Base-by-base conservation (phyloP, 2,797 vertebrate species). In the Danio albolineatus region DNA sequence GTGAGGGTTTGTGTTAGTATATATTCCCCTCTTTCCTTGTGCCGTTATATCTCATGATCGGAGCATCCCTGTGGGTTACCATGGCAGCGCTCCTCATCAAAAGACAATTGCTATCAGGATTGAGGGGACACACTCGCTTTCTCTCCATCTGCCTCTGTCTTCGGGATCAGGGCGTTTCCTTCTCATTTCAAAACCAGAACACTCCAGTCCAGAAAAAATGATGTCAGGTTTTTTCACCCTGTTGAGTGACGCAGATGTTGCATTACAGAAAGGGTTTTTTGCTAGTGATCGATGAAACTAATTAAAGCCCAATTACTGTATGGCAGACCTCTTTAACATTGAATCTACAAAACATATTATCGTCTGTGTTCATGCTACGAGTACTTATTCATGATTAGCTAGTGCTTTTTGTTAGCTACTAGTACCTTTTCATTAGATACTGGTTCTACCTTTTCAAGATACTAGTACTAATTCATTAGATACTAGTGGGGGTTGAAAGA, bases 31-130 rank as follows among this genome's bases (percentile, higher is more conserved):
- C 65, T 81, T 60, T 82, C 66, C 44, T 64, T 48, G 6, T 76
- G 53, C 51, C 64, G 48, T 84, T 67, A 28, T 28, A 43, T 79
- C 84, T 79, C 61, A 70, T 85, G 77, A 81, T 74, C 38, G 44
- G 76, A 83, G 89, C 86, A 90, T 92, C 85, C 89, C 88, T 82
- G 64, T 80, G 75, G 73, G 92, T 94, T 92, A 82, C 93, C 90
- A 94, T 92, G 90, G 87, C 81, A 92, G 84, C 90, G 9, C 44
- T 81, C 84, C 85, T 88, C 90, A 91, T 91, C 86, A 89, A 89
- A 91, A 86, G 86, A 85, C 81, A 79, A 86, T 88, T 57, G 46
- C 77, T 77, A 80, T 90, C 84, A 66, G 73, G 81, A 73, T 70
- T 76, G 66, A 79, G 53, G 71, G 70, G 38, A 67, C 43, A 39